Evolutionary conservation across 2,797 vertebrate species (phyloP).

Genomic region (Momotus momota): DNA sequence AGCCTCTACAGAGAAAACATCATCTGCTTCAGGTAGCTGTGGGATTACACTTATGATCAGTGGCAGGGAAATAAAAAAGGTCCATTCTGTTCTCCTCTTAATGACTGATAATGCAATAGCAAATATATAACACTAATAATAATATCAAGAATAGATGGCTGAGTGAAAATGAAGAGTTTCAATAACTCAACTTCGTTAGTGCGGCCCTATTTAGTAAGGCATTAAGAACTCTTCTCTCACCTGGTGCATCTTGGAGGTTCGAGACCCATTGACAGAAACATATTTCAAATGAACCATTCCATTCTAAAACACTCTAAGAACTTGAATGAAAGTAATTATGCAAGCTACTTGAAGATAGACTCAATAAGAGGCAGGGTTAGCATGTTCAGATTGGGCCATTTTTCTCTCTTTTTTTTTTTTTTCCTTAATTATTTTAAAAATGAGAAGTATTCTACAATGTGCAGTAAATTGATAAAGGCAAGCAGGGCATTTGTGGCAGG

Average conservation of each 20-base stretch:
- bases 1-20: not conserved
- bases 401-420: not conserved
- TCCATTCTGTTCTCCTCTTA: not conserved
- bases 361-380: not conserved
- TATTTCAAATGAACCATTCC: slow-evolving; percentile 16
- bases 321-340: slow-evolving; percentile 16
- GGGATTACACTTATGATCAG: not conserved
- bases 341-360: slow-evolving; percentile 26
- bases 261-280: not conserved
- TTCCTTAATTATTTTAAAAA: slow-evolving; percentile 15
- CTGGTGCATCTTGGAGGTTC: not conserved
- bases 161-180: not conserved
- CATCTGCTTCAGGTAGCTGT: not conserved
- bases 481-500: not conserved
- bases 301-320: slow-evolving; percentile 29
- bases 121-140: not conserved
- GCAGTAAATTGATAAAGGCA: slow-evolving; percentile 31
- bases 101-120: slow-evolving; percentile 9
- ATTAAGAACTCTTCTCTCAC: not conserved
- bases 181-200: not conserved
- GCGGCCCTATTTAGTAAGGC: not conserved
- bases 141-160: not conserved
- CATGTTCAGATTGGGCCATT: not conserved
- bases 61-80: not conserved
- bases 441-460: not conserved